Evolutionary conservation across 2,888 invertebrate genomes (phyloP), one percentile per base, ranked within the genome.

Genomic region (Caenorhabditis sp.): DNA sequence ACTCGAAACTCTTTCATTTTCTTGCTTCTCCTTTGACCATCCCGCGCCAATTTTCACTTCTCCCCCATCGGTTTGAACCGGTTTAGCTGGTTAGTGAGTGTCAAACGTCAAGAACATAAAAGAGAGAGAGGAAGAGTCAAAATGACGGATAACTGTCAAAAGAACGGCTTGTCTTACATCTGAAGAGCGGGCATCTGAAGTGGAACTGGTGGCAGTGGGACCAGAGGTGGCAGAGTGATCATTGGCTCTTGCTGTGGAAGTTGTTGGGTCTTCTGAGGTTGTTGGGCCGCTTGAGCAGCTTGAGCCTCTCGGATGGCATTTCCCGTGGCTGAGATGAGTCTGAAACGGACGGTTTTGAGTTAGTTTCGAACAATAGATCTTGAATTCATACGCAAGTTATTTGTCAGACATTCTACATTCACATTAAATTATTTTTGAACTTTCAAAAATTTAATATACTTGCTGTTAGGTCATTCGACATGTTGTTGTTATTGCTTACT

Each of bases 241-340:
- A 70, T 69, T 51, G 75, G 82, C 38, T 77, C 68, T 38, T 75
- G 76, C 70, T 82, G 81, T 19, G 64, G 75, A 28, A 44, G 59
- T 44, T 61, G 61, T 41, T 70, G 63, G 22, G 22, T 28, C 47
- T 61, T 66, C 41, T 49, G 68, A 16, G 81, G 75, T 22, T 68
- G 49, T 28, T 82, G 76, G 47, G 76, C 72, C 28, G 63, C 54
- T 28, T 74, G 73, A 44, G 63, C 69, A 24, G 82, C 82, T 12
- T 82, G 82, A 47, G 82, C 82, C 26, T 77, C 77, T 56, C 82
- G 26, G 28, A 82, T 69, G 5, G 82, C 82, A 56, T 82, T 79
- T 28, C 82, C 82, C n/a, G 82, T 82, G 10, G 77, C 79, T 1
- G 82, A 82, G 44, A 82, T 82, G 14, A 82, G 58, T 68, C 81